A percentile compares a stretch with the other conserved stretches of the same genome.
These are phyloP conservation scores for Bergia puertoricense DNA, from an alignment of 92 coral and sea anemone species.

Conservation along the genomic window DNA sequence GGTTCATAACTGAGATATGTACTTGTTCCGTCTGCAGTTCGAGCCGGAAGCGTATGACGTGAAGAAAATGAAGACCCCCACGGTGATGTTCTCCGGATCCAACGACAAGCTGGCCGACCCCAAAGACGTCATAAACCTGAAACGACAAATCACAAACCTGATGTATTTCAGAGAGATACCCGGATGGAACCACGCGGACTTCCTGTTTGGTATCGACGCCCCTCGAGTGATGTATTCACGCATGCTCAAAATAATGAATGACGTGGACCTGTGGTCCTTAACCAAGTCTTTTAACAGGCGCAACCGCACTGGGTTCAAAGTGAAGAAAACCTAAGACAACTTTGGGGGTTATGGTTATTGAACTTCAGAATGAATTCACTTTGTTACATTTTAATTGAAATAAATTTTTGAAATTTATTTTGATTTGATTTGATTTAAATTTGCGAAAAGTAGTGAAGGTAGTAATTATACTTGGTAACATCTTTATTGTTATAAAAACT, in stretches of 20 bases:
- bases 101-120: slow-evolving; percentile 92
- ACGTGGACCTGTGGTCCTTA: slow-evolving; percentile 3
- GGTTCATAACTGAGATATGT: neutral
- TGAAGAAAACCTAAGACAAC: neutral
- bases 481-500: too few species aligned
- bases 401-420: too few species aligned
- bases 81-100: slow-evolving; percentile 85
- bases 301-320: slow-evolving; percentile 24
- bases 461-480: too few species aligned
- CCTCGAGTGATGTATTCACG: slow-evolving; percentile 64
- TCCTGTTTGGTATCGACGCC: slow-evolving; percentile 80
- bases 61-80: slow-evolving; percentile 66
- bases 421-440: too few species aligned
- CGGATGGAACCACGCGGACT: slow-evolving; percentile 87
- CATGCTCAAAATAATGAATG: slow-evolving; percentile 53
- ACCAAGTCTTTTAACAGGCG: slow-evolving; percentile 20
- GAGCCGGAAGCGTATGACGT: slow-evolving; percentile 70
- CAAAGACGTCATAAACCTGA: slow-evolving; percentile 70
- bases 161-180: slow-evolving; percentile 68
- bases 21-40: slow-evolving; percentile 41
- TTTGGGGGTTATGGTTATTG: neutral
- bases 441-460: too few species aligned
- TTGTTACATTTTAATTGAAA: too few species aligned
- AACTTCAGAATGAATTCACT: neutral
- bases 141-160: slow-evolving; percentile 58